Base-by-base conservation (phyloP, 2,797 vertebrate genomes). In the Poecile montanus region DNA sequence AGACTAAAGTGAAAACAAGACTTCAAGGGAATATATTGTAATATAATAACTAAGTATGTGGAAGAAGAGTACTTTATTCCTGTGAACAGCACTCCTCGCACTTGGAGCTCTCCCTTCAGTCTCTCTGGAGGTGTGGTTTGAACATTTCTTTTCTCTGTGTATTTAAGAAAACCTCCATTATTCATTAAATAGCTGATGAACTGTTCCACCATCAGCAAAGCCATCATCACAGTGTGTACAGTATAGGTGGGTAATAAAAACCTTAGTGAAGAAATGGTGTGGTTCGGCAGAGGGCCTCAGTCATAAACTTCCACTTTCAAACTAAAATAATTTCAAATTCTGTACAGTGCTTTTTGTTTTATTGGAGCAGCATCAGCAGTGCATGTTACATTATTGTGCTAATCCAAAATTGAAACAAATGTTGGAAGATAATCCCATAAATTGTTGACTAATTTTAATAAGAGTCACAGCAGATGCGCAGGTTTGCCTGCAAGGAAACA, bases 351-450 rank as follows among this genome's bases (percentile, higher is more conserved):
- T 65, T 81, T 71, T 75, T 58, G 10, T 70, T 85, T 68, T n/a
- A 26, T 6, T 91, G 44, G 74, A 78, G 53, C 50, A 74, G n/a
- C 50, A 61, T 36, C 22, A 63, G 29, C 32, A 27, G 7, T n/a
- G 32, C 57, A 16, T 25, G 25, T 80, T 83, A 26, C 19, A 8
- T 50, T 83, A 72, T 9, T 65, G 18, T 78, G 44, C 27, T 83
- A 88, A 91, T 75, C 47, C 2, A 16, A 81, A 88, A 75, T 32
- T 30, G 51, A 85, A 76, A 60, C 65, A 84, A 92, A 91, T 56
- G 17, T 84, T 70, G 82, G 68, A 85, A 94, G 42, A 58, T 66
- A 89, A 89, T 92, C 63, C 73, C 27, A 32, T 92, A 86, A 83
- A 78, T n/a, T 78, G 53, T 32, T 66, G 54, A 58, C 3, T 89